Evolutionary conservation across 2,888 invertebrate species (phyloP).

Genomic region (Chirona hameri): DNA sequence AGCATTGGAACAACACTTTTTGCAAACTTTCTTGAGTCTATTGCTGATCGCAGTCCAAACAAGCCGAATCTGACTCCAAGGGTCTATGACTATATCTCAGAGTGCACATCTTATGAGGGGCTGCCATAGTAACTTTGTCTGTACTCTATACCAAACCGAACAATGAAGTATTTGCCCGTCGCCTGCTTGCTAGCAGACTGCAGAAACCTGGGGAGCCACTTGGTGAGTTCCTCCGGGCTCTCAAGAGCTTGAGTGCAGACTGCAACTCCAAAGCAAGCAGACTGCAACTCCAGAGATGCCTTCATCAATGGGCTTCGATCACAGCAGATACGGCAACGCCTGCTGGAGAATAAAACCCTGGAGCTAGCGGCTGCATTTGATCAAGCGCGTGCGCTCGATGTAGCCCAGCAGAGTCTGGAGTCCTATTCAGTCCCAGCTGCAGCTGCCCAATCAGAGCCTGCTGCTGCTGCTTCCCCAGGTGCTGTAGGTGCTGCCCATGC

Average conservation of each 20-base stretch:
- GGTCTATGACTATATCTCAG: too few species aligned
- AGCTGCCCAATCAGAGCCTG: background rate
- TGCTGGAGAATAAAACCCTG: slow-evolving; percentile 32
- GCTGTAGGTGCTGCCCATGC: too few species aligned
- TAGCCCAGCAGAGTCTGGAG: background rate
- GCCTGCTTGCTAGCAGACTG: too few species aligned
- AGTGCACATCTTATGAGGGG: too few species aligned
- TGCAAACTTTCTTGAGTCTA: too few species aligned
- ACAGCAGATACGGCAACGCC: slow-evolving; percentile 25
- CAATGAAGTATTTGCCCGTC: too few species aligned
- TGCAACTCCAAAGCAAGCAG: slow-evolving; percentile 32
- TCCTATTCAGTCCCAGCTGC: background rate
- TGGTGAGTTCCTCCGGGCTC: slow-evolving; percentile 32
- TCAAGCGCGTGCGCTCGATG: slow-evolving; percentile 31
- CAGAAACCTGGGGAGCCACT: slow-evolving; percentile 31
- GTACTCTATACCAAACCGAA: too few species aligned
- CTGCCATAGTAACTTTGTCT: too few species aligned
- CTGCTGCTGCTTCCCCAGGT: too few species aligned
- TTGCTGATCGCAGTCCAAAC: too few species aligned
- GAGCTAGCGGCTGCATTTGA: slow-evolving; percentile 25
- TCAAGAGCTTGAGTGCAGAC: slow-evolving; percentile 28
- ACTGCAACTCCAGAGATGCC: slow-evolving; percentile 30
- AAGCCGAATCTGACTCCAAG: too few species aligned
- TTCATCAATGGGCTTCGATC: slow-evolving; percentile 33
- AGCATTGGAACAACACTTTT: too few species aligned